These are phyloP conservation scores for Drosophila meridionalis DNA, from an alignment of 2,888 invertebrate species.

Conservation along the genomic window DNA sequence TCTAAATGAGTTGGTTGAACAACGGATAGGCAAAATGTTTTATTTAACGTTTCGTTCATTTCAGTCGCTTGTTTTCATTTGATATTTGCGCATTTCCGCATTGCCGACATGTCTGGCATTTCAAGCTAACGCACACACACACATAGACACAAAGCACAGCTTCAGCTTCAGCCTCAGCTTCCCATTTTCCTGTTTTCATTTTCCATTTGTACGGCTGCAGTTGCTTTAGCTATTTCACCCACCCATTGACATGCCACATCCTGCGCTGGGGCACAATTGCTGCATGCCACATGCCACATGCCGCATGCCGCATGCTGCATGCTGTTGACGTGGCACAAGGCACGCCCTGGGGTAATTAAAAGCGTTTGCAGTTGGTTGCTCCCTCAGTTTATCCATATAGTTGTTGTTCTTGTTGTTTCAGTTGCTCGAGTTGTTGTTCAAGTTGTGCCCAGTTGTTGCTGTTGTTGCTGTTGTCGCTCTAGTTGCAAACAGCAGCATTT, in stretches of 20 bases:
- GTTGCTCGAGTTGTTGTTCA: slow-evolving; percentile 18
- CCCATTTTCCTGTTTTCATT: slow-evolving; percentile 2
- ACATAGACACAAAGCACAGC: slow-evolving; percentile 20
- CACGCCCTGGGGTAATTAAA: slow-evolving; percentile 72
- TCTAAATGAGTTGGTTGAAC: slow-evolving; percentile 60
- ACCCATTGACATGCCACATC: slow-evolving; percentile 31
- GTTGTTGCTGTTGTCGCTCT: not conserved
- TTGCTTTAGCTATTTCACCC: slow-evolving; percentile 15
- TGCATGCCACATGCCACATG: slow-evolving; percentile 14
- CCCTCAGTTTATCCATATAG: slow-evolving; percentile 30
- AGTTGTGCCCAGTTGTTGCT: slow-evolving; percentile 20
- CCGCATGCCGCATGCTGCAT: slow-evolving; percentile 19
- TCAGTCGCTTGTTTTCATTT: slow-evolving; percentile 66
- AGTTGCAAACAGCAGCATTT: slow-evolving; percentile 16
- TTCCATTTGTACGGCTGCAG: slow-evolving; percentile 10
- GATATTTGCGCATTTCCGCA: slow-evolving; percentile 77
- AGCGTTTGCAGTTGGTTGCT: slow-evolving; percentile 49
- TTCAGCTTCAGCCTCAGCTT: slow-evolving; percentile 9
- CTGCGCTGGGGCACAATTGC: slow-evolving; percentile 5
- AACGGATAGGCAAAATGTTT: slow-evolving; percentile 65
- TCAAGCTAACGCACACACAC: slow-evolving; percentile 42
- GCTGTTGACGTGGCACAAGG: slow-evolving; percentile 42
- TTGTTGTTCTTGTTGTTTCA: slow-evolving; percentile 13
- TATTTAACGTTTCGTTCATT: slow-evolving; percentile 64
- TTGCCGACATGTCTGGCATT: slow-evolving; percentile 74